These are phyloP conservation scores for Zootermopsis nevadensis DNA, from an alignment of 2,888 invertebrate species.

Conservation along the genomic window DNA sequence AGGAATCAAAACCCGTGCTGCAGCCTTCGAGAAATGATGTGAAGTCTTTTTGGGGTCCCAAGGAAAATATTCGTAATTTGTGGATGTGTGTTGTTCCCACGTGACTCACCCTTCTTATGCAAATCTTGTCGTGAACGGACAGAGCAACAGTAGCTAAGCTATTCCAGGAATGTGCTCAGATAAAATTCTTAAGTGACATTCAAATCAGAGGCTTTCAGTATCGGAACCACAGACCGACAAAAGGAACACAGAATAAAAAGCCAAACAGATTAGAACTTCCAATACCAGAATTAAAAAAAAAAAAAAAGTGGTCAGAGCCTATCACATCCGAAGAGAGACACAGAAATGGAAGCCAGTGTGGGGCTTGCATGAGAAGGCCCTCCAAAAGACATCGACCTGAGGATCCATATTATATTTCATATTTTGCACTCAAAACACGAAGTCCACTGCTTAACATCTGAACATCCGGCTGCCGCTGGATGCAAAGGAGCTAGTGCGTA, in stretches of 20 bases:
- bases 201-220: constrained; percentile 26
- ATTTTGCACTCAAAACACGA: too few relatives aligned
- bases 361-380: constrained; percentile 6
- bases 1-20: too few relatives aligned
- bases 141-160: constrained; percentile 21
- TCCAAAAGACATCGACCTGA: background rate
- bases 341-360: constrained; percentile 22
- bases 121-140: constrained; percentile 25
- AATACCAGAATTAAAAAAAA: constrained; percentile 28
- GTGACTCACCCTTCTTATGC: constrained; percentile 23
- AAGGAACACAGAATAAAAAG: background rate
- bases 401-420: too few relatives aligned
- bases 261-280: constrained; percentile 28
- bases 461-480: too few relatives aligned
- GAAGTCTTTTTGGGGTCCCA: too few relatives aligned
- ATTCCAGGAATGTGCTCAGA: constrained; percentile 35
- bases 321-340: constrained; percentile 32
- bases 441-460: too few relatives aligned
- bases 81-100: background rate
- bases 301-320: constrained; percentile 28
- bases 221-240: constrained; percentile 15
- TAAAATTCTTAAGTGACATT: constrained; percentile 41
- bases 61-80: background rate
- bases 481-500: too few relatives aligned
- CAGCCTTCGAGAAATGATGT: too few relatives aligned